Base-by-base conservation (phyloP, 2,797 vertebrate species). In the Sternotherus odoratus region DNA sequence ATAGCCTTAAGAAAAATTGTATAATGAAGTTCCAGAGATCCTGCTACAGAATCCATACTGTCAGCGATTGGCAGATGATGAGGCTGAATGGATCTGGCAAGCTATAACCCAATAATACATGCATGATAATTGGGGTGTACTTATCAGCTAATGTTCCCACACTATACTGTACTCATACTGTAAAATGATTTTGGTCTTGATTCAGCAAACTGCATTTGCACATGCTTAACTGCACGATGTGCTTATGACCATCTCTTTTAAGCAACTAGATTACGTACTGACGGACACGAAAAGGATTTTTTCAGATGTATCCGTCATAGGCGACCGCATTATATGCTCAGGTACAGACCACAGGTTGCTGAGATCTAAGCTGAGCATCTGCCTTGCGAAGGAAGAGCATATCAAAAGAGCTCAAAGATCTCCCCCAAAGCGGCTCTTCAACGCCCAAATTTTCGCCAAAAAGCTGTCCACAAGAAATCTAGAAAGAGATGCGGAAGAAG, bases 71-170 rank as follows among this genome's bases (percentile, higher is more conserved):
- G 8, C 6, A 83, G 93, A 6, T 1, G 17, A 77, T 69, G 10
- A 7, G 1, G 26, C 82, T 83, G 30, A 26, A 36, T 39, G 13
- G 33, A 28, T 4, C 3, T 16, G 78, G n/a, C 48, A 86, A 89
- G 6, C 4, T 91, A 66, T 88, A 51, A 51, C 23, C 81, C 77
- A 56, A 56, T 23, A 53, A 23, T 56, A 28, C 24, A 56, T 5
- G 12, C 54, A 7, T 12, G n/a, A 57, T 19, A 80, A 3, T 1
- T 77, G 5, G 9, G 90, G 12, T 1, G 0, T 33, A 36, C 39
- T 51, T 46, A 48, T 69, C 79, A 87, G 75, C 0, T 0, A 48
- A 21, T 36, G 7, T 11, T 77, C 33, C n/a, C 63, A 36, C 12
- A 66, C n/a, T n/a, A 36, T 36, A n/a, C 63, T 36, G 16, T 36